Percentiles rank a stretch among this genome's conserved stretches.
Conservation (phyloP, 2,113 vertebrate species). For the Aviceda subcristata region DNA sequence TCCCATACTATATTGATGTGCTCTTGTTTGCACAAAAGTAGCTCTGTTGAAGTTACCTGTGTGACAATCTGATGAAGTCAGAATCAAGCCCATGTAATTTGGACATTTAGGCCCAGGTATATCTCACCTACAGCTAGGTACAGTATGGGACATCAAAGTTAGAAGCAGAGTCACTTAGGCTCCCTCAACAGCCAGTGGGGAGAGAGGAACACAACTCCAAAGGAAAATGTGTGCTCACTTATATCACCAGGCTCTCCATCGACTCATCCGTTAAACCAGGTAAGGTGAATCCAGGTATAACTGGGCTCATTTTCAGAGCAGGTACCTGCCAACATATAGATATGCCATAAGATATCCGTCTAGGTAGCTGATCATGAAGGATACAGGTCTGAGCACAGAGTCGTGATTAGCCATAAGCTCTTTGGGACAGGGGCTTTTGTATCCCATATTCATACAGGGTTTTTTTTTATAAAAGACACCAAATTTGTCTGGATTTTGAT, state of each 20-base stretch:
- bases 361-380: neutral
- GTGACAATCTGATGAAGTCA: neutral
- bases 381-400: neutral
- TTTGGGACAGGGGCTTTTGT: neutral
- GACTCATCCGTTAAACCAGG: neutral
- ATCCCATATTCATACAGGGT: neutral
- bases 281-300: neutral
- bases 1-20: neutral
- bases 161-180: neutral
- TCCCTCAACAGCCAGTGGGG: neutral
- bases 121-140: neutral
- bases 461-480: neutral
- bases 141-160: neutral
- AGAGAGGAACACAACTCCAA: neutral
- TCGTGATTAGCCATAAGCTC: rapidly evolving
- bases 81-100: neutral
- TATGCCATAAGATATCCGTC: neutral
- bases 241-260: neutral
- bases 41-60: neutral
- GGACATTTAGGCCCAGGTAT: neutral
- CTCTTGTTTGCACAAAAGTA: neutral
- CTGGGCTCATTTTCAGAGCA: neutral
- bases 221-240: neutral
- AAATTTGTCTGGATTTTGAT: neutral
- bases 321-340: neutral